Conservation (phyloP, 2,797 vertebrate species). For the Rhinogobio ventralis region DNA sequence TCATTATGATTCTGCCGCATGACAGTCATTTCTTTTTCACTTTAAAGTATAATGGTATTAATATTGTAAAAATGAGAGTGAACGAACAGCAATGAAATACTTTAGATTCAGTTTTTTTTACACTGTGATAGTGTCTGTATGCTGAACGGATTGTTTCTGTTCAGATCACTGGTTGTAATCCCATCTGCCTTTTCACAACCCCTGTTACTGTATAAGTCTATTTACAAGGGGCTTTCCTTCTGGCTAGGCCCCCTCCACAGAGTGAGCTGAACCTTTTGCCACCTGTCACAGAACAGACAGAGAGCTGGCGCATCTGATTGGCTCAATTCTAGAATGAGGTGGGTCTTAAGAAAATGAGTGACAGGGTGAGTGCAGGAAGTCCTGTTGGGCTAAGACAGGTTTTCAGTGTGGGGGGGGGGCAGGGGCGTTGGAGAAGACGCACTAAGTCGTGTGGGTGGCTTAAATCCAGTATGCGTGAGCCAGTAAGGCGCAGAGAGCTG, state of each 20-base stretch:
- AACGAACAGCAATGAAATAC: background rate
- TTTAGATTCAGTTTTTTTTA: background rate
- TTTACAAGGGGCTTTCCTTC: constrained; percentile 38
- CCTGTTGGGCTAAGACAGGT: constrained; percentile 52
- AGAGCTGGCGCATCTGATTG: constrained; percentile 50
- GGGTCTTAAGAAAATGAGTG: constrained; percentile 48
- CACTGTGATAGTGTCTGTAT: background rate
- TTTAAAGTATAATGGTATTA: background rate
- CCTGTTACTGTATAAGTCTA: constrained; percentile 40
- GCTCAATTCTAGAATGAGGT: constrained; percentile 50
- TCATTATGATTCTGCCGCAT: background rate
- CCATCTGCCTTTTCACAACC: background rate
- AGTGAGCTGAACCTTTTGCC: constrained; percentile 55
- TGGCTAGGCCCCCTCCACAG: background rate
- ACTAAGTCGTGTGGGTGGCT: constrained; percentile 64
- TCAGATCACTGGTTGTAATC: constrained; percentile 42
- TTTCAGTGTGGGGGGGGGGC: constrained; percentile 49
- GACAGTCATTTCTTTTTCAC: background rate
- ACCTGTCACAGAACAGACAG: constrained; percentile 55
- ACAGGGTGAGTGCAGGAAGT: constrained; percentile 60
- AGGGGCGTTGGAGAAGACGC: constrained; percentile 40
- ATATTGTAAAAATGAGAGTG: background rate
- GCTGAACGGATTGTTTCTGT: constrained; percentile 25
- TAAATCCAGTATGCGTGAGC: constrained; percentile 73
- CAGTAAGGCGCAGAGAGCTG: constrained; percentile 67